Evolutionary conservation across 2,888 invertebrate genomes (phyloP), one percentile per base, ranked within the genome.

Genomic region (Drosophila subquinaria): DNA sequence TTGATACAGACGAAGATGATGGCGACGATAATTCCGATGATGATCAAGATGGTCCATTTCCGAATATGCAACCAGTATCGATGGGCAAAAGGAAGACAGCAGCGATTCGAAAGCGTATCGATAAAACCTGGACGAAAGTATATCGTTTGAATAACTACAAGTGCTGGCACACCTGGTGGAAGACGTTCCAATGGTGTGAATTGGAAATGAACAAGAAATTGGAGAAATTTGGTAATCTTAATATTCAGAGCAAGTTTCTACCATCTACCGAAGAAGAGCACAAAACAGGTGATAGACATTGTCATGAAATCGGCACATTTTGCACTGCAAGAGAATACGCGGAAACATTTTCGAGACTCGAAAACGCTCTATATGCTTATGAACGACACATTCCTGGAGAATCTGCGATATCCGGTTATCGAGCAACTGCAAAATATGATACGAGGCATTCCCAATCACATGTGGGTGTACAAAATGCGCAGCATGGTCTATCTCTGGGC

Each of bases 391-490:
- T 81, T 83, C 20, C 33, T 86, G 8, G 27, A 62, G 4, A 82
- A 68, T 23, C 51, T 83, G 0, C 15, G 40, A n/a, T 4, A 8
- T 13, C 38, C 57, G 5, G n/a, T 38, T 4, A 36, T 66, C 1
- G 65, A 68, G 17, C 17, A 70, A 17, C 23, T 83, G 0, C 83
- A 83, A 53, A 27, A 73, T 1, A 57, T 86, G 43, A 86, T 83
- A 13, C 81, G 86, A 1, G 30, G 35, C 0, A 52, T 57, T 4
- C 73, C 83, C 0, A 83, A 83, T 48, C 68, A 82, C 50, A 40
- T 81, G n/a, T 86, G 83, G 83, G 30, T 76, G 5, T 70, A 73
- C 11, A 85, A 81, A 30, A 73, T 83, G 65, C 81, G 84, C 2
- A 45, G 69, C 40, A 77, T 76, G 77, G 61, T 88, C 5, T 72